A percentile compares a stretch with the other conserved stretches of the same genome.
These are phyloP conservation scores for Notiomystis cincta DNA, from an alignment of 2,113 vertebrate genomes.

Conservation along the genomic window DNA sequence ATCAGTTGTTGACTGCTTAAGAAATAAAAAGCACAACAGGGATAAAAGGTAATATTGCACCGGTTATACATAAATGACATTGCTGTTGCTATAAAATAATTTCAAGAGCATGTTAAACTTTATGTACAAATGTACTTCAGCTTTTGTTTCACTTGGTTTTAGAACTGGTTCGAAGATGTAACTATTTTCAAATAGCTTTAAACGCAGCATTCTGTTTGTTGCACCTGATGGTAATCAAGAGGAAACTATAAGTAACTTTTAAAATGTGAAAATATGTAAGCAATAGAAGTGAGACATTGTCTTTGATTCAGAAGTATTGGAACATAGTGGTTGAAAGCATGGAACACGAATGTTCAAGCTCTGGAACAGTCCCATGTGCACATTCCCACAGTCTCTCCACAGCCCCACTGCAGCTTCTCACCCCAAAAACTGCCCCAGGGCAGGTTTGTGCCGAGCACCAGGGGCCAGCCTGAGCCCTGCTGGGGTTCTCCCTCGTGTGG, in stretches of 20 bases:
- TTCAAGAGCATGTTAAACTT: neutral
- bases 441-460: neutral
- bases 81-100: neutral
- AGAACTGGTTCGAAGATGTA: neutral
- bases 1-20: neutral
- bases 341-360: neutral
- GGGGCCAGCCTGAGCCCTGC: fast-evolving
- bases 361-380: fast-evolving
- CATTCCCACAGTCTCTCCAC: neutral
- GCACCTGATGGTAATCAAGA: neutral
- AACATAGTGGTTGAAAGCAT: neutral
- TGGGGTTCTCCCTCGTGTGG: neutral
- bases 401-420: fast-evolving
- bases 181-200: neutral
- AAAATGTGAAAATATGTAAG: neutral
- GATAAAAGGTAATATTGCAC: neutral
- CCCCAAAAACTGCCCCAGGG: fast-evolving
- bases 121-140: neutral
- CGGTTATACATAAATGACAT: neutral
- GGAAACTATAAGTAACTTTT: neutral
- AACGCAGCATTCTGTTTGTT: neutral
- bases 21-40: neutral
- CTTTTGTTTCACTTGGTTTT: neutral
- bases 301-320: neutral
- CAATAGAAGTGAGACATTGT: neutral